Percentiles rank a stretch among this genome's conserved stretches.
These are phyloP conservation scores for Chrysoperla carnea DNA, from an alignment of 1,140 invertebrate species.

Conservation along the genomic window DNA sequence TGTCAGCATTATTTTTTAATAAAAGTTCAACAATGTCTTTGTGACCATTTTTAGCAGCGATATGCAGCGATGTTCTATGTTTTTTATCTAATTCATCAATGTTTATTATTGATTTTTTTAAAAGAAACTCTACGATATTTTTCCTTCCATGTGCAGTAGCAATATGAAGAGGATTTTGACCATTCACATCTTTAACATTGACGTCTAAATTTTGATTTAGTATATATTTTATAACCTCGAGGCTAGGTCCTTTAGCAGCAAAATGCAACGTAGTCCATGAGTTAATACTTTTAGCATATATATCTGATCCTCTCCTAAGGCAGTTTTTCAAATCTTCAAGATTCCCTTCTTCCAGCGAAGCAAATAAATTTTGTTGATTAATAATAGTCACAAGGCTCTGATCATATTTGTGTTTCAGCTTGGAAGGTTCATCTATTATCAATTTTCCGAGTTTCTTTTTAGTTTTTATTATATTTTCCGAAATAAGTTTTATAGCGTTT, in stretches of 20 bases:
- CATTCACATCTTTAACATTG: background rate
- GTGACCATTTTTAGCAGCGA: slow-evolving; percentile 6
- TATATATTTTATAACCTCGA: slow-evolving; percentile 8
- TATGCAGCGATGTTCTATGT: slow-evolving; percentile 23
- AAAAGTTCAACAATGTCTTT: slow-evolving; percentile 19
- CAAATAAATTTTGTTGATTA: no score
- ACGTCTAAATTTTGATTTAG: slow-evolving; percentile 5
- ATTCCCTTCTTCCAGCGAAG: no score
- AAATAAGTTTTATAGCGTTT: no score
- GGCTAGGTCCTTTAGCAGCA: slow-evolving; percentile 7
- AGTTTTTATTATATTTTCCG: no score
- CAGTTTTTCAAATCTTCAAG: no score
- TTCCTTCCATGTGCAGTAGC: no score
- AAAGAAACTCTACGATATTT: no score
- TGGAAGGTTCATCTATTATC: no score
- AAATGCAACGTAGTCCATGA: slow-evolving; percentile 8
- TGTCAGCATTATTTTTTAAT: slow-evolving; percentile 23
- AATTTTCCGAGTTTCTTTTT: no score
- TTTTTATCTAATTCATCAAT: slow-evolving; percentile 46
- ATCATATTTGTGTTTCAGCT: no score
- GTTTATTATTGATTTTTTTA: slow-evolving; percentile 27
- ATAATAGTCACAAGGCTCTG: no score
- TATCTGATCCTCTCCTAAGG: slow-evolving; percentile 7
- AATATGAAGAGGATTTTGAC: no score
- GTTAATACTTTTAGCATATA: slow-evolving; percentile 7